These are phyloP conservation scores for Hylomyscus alleni DNA, from an alignment of 2,797 vertebrate genomes.

Conservation along the genomic window DNA sequence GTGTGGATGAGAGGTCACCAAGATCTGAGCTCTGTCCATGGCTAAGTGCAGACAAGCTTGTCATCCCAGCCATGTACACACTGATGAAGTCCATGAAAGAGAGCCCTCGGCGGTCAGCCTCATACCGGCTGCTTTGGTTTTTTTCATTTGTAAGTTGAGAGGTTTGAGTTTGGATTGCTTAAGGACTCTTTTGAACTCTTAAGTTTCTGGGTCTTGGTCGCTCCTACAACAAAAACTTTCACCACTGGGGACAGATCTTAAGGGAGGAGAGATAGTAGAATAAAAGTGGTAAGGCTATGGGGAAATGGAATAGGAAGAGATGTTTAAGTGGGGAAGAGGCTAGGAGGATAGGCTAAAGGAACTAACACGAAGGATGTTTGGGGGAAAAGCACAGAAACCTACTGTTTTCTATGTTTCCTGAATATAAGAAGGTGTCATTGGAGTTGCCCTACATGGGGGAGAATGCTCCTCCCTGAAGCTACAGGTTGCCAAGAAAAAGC, in stretches of 20 bases:
- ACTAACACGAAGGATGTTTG: background rate
- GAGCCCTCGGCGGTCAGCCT: background rate
- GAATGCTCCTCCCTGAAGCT: background rate
- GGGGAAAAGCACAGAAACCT: background rate
- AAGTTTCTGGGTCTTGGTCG: slow-evolving; percentile 49
- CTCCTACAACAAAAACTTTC: background rate
- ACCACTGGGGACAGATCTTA: background rate
- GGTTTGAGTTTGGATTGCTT: background rate
- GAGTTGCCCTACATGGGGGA: background rate
- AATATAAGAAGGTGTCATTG: background rate
- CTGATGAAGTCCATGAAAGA: background rate
- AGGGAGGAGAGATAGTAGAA: background rate
- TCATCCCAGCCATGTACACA: background rate
- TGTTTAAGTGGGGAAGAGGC: background rate
- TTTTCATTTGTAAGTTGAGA: background rate
- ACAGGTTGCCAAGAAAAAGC: background rate
- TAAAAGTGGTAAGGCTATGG: no score
- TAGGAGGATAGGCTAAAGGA: no score
- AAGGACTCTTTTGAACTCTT: background rate
- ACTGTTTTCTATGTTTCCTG: background rate
- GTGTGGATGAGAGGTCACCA: background rate
- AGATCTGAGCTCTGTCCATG: background rate
- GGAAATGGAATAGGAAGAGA: background rate
- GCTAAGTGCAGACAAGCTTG: background rate
- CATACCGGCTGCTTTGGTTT: background rate